Evolutionary conservation across 2,888 invertebrate species (phyloP).

Genomic region (Lasioglossum pauxillum): DNA sequence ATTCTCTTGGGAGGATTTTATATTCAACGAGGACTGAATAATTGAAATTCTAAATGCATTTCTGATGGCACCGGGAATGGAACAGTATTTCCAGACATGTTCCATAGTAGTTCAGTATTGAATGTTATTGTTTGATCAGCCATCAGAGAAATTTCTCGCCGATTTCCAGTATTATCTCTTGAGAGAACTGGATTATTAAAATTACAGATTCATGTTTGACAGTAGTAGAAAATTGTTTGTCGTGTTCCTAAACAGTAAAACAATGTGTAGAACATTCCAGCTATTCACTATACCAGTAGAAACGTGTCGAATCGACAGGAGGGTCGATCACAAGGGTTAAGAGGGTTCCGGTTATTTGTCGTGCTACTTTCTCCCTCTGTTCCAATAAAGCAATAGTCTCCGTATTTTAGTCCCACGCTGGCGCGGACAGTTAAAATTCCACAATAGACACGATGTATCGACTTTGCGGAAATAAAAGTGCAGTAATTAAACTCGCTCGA

Average conservation of each 20-base stretch:
- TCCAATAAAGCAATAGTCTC: constrained; percentile 26
- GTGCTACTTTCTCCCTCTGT: constrained; percentile 5
- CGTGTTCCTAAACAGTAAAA: neutral
- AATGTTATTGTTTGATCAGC: neutral
- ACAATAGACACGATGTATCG: neutral
- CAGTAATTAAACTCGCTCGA: neutral
- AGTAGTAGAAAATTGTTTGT: neutral
- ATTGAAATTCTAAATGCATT: neutral
- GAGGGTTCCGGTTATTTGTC: neutral
- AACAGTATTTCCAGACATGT: neutral
- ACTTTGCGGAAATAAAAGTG: neutral
- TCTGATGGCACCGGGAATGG: neutral
- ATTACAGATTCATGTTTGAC: neutral
- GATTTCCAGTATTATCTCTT: neutral
- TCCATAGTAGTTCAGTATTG: neutral
- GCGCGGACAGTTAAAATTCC: neutral
- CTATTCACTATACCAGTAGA: neutral
- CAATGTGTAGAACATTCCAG: neutral
- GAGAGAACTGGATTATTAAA: neutral
- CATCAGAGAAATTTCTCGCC: neutral
- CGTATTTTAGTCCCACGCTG: neutral
- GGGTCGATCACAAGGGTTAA: neutral
- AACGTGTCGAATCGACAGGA: neutral
- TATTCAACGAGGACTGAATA: neutral
- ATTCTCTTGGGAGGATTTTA: neutral